Evolutionary conservation across 1,140 invertebrate genomes (phyloP).

Genomic region (Drepana arcuata): DNA sequence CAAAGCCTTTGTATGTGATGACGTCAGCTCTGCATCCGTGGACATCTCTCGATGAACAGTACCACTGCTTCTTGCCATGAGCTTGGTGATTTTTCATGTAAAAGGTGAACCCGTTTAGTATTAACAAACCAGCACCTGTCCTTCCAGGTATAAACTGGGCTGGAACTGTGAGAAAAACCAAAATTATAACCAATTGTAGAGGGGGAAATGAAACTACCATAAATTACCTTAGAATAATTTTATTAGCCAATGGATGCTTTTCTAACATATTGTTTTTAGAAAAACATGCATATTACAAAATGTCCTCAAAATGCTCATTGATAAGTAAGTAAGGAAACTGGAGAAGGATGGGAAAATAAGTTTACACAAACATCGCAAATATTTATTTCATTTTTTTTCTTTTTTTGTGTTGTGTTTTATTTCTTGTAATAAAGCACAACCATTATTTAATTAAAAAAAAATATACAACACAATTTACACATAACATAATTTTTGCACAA

Average conservation of each 20-base stretch:
- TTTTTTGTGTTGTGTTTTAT: slow-evolving; percentile 9
- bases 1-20: slow-evolving; percentile 54
- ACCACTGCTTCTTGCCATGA: slow-evolving; percentile 62
- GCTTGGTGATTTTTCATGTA: slow-evolving; percentile 66
- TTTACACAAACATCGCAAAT: slow-evolving; percentile 24
- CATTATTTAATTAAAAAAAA: slow-evolving; percentile 14
- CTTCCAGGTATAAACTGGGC: slow-evolving; percentile 59
- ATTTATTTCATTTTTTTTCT: slow-evolving; percentile 17
- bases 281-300: slow-evolving; percentile 9
- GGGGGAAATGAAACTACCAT: slow-evolving; percentile 34
- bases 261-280: slow-evolving; percentile 9
- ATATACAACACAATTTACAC: slow-evolving; percentile 10
- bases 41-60: slow-evolving; percentile 59
- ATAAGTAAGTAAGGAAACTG: slow-evolving; percentile 3
- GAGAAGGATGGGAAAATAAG: slow-evolving; percentile 38
- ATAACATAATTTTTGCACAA: slow-evolving; percentile 12
- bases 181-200: slow-evolving; percentile 18
- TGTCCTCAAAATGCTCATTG: too few relatives aligned
- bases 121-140: slow-evolving; percentile 51
- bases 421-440: slow-evolving; percentile 26
- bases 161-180: slow-evolving; percentile 61
- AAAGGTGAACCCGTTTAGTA: slow-evolving; percentile 61
- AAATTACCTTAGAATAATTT: slow-evolving; percentile 16
- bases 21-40: slow-evolving; percentile 58
- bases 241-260: slow-evolving; percentile 5